Evolutionary conservation across 2,113 vertebrate genomes (phyloP), one percentile per base, ranked within the genome.

Genomic region (Argyrosomus japonicus): DNA sequence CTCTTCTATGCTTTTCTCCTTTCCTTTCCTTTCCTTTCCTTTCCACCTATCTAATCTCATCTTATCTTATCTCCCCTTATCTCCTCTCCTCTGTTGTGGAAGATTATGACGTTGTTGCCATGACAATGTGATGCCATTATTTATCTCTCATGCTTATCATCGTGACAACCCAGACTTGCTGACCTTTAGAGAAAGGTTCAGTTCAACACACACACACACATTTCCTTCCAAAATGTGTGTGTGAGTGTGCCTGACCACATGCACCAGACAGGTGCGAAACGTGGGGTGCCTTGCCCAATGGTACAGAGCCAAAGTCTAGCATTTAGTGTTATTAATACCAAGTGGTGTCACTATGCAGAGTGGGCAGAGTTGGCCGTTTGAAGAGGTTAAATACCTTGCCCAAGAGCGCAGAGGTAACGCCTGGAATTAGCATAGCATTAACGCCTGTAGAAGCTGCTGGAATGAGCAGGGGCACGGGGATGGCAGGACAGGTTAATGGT

Each of bases 161-260:
- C 63, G 29, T 80, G 90, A 91, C 87, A 90, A 77, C 77, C 45
- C 81, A 76, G 78, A 21, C 84, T 83, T 6, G 2, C 69, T 93
- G 93, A 91, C 90, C 93, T 94, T 94, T 92, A 83, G 86, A 87
- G 63, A 89, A 91, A 88, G 83, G 88, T 89, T 89, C 36, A 72
- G 83, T 87, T 90, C 77, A 89, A 72, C 77, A 78, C 32, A 77
- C 77, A 60, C 77, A 69, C 29, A 63, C 43, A 72, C 27, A 32
- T 17, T 47, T 75, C 5, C 10, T 18, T 25, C 9, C 25, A 63
- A 74, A 73, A 45, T 40, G 12, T 53, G 14, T 70, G 43, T 62
- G 78, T 78, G 72, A 0, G 36, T 40, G 36, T 40, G 74, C 56
- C 65, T 32, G 36, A 40, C 36, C 36, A 40, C 36, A 40, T 50